Conservation (phyloP, 2,113 vertebrate genomes). For the Arvicanthis niloticus region DNA sequence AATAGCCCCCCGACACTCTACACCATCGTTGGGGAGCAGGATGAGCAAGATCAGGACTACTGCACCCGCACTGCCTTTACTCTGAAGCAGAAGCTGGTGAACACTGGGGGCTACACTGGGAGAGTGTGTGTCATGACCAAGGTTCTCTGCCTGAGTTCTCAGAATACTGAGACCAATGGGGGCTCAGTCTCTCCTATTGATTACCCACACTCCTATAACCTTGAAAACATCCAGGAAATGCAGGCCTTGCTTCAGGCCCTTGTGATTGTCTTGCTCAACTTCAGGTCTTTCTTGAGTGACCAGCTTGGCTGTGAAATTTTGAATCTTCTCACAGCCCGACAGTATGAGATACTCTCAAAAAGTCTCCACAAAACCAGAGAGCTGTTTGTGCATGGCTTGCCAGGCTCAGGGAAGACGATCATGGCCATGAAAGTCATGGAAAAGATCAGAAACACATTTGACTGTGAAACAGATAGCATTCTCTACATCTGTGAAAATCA, state of each 20-base stretch:
- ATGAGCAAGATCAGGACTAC: conserved; percentile 10
- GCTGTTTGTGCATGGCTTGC: conserved; percentile 84
- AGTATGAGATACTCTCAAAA: conserved; percentile 82
- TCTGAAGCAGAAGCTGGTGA: conserved; percentile 85
- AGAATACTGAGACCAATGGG: neutral
- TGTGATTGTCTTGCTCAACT: conserved; percentile 78
- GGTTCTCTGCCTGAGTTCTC: conserved; percentile 50
- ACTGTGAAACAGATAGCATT: conserved; percentile 63
- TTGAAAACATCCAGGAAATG: conserved; percentile 4
- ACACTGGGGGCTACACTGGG: conserved; percentile 79
- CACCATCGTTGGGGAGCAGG: conserved; percentile 55
- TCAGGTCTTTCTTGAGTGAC: conserved; percentile 81
- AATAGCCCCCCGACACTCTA: conserved; percentile 71
- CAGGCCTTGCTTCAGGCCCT: conserved; percentile 76
- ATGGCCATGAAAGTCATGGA: conserved; percentile 83
- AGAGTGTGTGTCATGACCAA: conserved; percentile 75
- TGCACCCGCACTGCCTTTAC: conserved; percentile 5
- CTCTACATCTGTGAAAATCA: conserved; percentile 86
- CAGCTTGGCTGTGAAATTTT: conserved; percentile 79
- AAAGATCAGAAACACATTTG: conserved; percentile 78
- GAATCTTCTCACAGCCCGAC: conserved; percentile 82
- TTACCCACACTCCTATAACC: conserved; percentile 69
- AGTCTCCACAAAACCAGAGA: conserved; percentile 71
- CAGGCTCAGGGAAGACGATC: conserved; percentile 86
- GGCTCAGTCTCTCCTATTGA: neutral